Evolutionary conservation across 2,888 invertebrate species (phyloP), one percentile per base, ranked within the genome.

Genomic region (Aphrophora alni): DNA sequence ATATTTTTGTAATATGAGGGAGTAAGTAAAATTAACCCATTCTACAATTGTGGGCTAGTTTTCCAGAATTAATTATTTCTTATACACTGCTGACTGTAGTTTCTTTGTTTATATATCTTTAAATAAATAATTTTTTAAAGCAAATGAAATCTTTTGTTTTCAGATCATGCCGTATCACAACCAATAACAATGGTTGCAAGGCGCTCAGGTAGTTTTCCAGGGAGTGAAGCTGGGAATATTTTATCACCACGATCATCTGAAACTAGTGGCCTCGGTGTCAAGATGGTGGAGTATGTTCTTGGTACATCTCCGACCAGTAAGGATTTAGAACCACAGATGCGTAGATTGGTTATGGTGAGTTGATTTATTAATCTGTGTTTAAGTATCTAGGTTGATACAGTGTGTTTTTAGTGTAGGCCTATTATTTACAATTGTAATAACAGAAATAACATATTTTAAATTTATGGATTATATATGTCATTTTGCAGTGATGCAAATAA

Each of bases 201-300:
- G 81, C 92, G 95, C 83, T 90, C 91, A 75, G 93, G 92, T 81
- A 91, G 92, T 75, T 91, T 92, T 89, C 92, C 92, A 85, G 91
- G 93, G 84, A 91, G 91, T 71, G 92, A 91, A 88, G 92, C 87
- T 26, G 84, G 85, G n/a, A 87, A 86, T 83, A 91, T 93, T 86
- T 90, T 92, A 85, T 95, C 95, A 73, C 96, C 97, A 72, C 92
- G 96, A 83, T 91, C 91, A 86, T 96, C 97, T 88, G 96, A 97
- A 85, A 96, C 96, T 82, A 92, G 93, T 84, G 97, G 97, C 71
- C 93, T 98, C 85, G 97, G 97, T 85, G 97, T 98, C 85, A 98
- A 98, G 91, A 98, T 98, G 97, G 98, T 98, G 78, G 98, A 99
- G 90, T 98, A 98, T 89, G 98, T 99, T 82, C 92, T 99, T 86